A percentile compares a stretch with the other conserved stretches of the same genome.
Conservation (phyloP, 92 coral and sea anemone genomes). For the Ricordea florida region DNA sequence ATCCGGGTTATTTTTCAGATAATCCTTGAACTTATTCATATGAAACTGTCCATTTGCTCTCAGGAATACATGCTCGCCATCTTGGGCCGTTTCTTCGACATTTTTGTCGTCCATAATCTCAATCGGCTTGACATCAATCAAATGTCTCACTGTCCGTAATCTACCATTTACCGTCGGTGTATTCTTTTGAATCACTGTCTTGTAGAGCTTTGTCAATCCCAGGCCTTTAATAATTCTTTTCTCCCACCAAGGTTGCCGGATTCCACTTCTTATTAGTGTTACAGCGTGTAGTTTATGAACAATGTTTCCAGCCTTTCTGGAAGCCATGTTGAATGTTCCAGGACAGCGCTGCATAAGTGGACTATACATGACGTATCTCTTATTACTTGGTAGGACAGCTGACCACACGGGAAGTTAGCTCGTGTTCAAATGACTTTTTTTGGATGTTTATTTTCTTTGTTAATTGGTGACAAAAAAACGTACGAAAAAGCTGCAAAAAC, state of each 20-base stretch:
- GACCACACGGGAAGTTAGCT: too few relatives aligned
- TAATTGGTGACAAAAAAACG: too few relatives aligned
- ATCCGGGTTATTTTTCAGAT: constrained; percentile 49
- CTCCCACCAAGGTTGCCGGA: constrained; percentile 97
- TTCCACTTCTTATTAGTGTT: constrained; percentile 83
- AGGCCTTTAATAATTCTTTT: constrained; percentile 87
- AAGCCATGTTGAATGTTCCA: constrained; percentile 72
- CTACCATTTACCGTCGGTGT: constrained; percentile 90
- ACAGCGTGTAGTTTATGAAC: constrained; percentile 91
- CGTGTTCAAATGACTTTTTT: too few relatives aligned
- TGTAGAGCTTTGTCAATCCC: constrained; percentile 85
- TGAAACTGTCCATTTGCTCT: constrained; percentile 83
- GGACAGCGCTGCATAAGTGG: background rate
- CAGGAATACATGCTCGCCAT: constrained; percentile 66
- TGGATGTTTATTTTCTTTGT: too few relatives aligned
- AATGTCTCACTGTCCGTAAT: constrained; percentile 82
- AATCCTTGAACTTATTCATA: constrained; percentile 52
- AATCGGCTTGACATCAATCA: constrained; percentile 80
- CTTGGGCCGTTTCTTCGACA: background rate
- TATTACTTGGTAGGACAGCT: too few relatives aligned
- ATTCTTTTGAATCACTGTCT: constrained; percentile 91
- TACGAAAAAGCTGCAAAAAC: too few relatives aligned
- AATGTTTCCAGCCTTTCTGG: constrained; percentile 40
- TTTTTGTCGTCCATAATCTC: constrained; percentile 27
- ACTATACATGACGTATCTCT: too few relatives aligned